Evolutionary conservation across 2,797 vertebrate species (phyloP), one percentile per base, ranked within the genome.

Genomic region (Cyprinella venusta): DNA sequence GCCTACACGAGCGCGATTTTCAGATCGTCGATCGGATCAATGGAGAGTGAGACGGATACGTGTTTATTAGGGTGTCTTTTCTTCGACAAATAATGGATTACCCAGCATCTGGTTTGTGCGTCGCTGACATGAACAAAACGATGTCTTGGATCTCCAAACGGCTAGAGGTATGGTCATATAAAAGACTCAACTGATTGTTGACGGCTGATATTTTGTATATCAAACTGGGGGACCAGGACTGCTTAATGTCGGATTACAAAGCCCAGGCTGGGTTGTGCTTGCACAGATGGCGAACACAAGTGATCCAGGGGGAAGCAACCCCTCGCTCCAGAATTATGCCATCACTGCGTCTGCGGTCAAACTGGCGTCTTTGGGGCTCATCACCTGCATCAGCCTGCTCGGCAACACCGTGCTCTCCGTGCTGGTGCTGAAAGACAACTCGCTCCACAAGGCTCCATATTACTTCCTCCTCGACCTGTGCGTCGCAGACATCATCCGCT

Each of bases 401-500:
- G 98, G 97, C 81, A 99, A 98, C 92, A 94, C 94, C 90, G 92
- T 96, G 83, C 95, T 98, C 89, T 96, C 95, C 21, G 94, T 96
- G 92, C 93, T 97, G 90, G 95, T 98, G 93, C 93, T 99, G 88
- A 95, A 93, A 90, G 97, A 98, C 91, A 94, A 95, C 87, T 95
- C 95, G 80, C 93, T 98, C 89, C 97, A 95, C 94, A 94, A 94
- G 87, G 95, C 97, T 61, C 96, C 97, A 1, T 99, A 99, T 93
- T 98, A 95, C 90, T 96, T 99, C 90, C 96, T 99, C 78, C 93
- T 99, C 91, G 97, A 98, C 93, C 95, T 99, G 89, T 96, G 97
- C 91, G 87, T 96, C 92, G 96, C 97, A 0, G 98, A 99, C 91
- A 94, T 95, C 88, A 89, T 97, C 79, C 96, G 98, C 90, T 95